A percentile compares a stretch with the other conserved stretches of the same genome.
Conservation (phyloP, 2,113 vertebrate genomes). For the Tretioscincus oriximinensis region DNA sequence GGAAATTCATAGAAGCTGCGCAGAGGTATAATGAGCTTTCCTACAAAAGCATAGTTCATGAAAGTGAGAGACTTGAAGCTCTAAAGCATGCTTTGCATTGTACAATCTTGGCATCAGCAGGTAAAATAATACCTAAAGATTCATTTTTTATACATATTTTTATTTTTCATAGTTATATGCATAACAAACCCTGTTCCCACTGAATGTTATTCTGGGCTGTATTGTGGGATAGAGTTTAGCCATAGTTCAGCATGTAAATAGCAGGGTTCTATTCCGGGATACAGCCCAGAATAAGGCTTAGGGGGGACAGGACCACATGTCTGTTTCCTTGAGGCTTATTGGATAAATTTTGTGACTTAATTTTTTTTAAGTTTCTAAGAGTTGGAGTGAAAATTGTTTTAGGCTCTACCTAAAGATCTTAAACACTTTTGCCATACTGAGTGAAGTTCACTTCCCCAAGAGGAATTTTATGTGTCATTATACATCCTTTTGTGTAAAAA, state of each 20-base stretch:
- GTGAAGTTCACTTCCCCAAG: not conserved
- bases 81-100: constrained; percentile 96
- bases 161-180: not conserved
- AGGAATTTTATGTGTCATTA: too few species aligned
- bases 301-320: too few species aligned
- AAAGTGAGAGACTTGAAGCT: constrained; percentile 92
- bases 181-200: not conserved
- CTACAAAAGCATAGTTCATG: constrained; percentile 96
- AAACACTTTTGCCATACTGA: too few species aligned
- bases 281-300: too few species aligned
- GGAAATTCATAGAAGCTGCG: constrained; percentile 98
- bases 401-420: not conserved
- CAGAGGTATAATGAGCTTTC: constrained; percentile 97
- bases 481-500: not conserved
- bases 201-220: too few species aligned
- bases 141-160: not conserved
- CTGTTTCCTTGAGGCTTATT: not conserved
- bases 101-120: constrained; percentile 97
- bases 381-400: not conserved
- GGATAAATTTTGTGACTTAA: too few species aligned
- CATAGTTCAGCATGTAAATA: not conserved
- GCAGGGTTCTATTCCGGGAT: too few species aligned
- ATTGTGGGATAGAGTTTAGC: not conserved
- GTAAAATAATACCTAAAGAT: constrained; percentile 61
- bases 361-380: too few species aligned